These are phyloP conservation scores for Neuroterus valhalla DNA, from an alignment of 1,140 invertebrate genomes.

Conservation along the genomic window DNA sequence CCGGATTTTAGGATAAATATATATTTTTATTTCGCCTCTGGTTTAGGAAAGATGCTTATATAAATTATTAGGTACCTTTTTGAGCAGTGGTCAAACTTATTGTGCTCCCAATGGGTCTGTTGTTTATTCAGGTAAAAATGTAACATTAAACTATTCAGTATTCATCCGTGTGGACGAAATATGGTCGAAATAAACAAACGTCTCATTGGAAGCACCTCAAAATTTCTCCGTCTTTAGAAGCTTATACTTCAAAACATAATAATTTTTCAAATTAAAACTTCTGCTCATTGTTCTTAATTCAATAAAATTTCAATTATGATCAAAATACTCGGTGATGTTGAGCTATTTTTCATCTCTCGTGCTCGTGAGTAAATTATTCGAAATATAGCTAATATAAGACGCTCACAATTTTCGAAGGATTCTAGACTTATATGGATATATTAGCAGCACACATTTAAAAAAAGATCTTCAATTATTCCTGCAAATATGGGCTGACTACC, in stretches of 20 bases:
- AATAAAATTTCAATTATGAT: neutral
- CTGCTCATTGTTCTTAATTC: neutral
- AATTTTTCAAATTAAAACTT: neutral
- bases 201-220: too few relatives aligned
- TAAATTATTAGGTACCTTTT: too few relatives aligned
- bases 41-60: neutral
- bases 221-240: neutral
- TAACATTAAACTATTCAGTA: too few relatives aligned
- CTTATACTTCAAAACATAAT: neutral
- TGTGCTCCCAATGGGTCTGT: too few relatives aligned
- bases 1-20: neutral
- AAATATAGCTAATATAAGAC: conserved; percentile 5
- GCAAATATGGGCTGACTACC: neutral
- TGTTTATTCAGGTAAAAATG: too few relatives aligned
- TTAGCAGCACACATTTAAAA: neutral
- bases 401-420: neutral
- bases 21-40: neutral
- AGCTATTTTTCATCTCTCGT: conserved; percentile 9
- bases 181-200: too few relatives aligned
- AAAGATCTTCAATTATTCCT: neutral
- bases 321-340: neutral
- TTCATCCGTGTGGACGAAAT: too few relatives aligned
- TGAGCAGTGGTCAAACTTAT: too few relatives aligned
- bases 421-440: neutral
- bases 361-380: conserved; percentile 1